Evolutionary conservation across 2,888 invertebrate species (phyloP), one percentile per base, ranked within the genome.

Genomic region (Apodemia hepburni): DNA sequence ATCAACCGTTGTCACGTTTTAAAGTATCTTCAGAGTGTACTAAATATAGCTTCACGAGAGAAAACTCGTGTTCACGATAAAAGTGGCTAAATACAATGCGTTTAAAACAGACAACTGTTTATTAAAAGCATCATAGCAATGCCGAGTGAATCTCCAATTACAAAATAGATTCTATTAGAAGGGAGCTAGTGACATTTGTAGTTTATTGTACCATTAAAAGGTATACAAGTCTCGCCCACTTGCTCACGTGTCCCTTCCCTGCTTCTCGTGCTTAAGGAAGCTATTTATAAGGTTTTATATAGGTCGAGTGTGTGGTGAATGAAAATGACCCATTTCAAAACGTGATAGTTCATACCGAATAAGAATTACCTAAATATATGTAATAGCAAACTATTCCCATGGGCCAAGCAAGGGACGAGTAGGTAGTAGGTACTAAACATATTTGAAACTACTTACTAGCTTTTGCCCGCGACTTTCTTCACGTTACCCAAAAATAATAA

Each of bases 141-240:
- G 15, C 6, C 15, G 5, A 15, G 15, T 42, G 6, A 42, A 42
- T 42, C 15, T 42, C 15, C 15, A 2, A 6, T 15, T 15, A 42
- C 15, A n/a, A 42, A 42, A 42, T 42, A 15, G 47, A 47, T 47
- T 2, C 47, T 47, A 17, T 17, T 15, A 22, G 22, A 15, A 27
- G 12, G 15, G 54, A 54, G 9, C 54, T 12, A 11, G 54, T 54
- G 54, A 27, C 54, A 54, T 54, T 54, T 54, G 22, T 27, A 47
- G 47, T 15, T 22, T 7, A 2, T 22, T 54, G 51, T 54, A 15
- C 17, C 27, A 27, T 54, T 54, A 12, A 22, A 27, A 54, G 27
- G 12, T 15, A 12, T 17, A 45, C 15, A 1, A 17, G 2, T 54
- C 27, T 27, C 54, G 27, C 54, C 54, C 54, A 54, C 54, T 12